Base-by-base conservation (phyloP, 2,113 vertebrate genomes). In the Dendrocopos noguchii region DNA sequence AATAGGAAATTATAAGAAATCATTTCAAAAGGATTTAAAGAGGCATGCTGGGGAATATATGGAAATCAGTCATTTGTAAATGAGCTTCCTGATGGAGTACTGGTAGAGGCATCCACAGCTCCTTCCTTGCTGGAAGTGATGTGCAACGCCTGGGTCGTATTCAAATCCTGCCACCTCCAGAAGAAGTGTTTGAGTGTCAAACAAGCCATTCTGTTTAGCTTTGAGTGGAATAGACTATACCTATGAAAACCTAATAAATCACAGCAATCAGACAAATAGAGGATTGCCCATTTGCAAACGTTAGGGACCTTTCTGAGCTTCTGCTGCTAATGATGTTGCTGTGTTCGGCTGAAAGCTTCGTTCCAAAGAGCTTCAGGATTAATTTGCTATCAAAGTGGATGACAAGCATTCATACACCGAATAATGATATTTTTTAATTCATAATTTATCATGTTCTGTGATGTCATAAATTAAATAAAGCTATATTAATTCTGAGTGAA, bases 381-480 rank as follows among this genome's bases (percentile, higher is more conserved):
- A 93, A 97, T 97, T 94, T 95, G 36, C 42, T 81, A 61, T 95
- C 78, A 93, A 64, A 96, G 93, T 67, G 66, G 76, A 78, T 95
- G 93, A 94, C 88, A 97, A 93, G 85, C 18, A 84, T 93, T 94
- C 87, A 94, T 66, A 92, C 65, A 94, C 68, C 28, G 0, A 97
- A 96, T 94, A 97, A 96, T 68, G 47, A 96, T 93, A 67, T 90
- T 97, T 97, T 95, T 95, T 80, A 96, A 95, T 97, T 96, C 77
- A 95, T 94, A 94, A 97, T 96, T 96, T 94, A 96, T 97, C 84
- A 80, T 91, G 74, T 79, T 94, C 92, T 85, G 29, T 95, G 84
- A 95, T 97, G 91, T 95, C 85, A 96, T 93, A 91, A 95, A 97
- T 96, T 95, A 96, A 84, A 92, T 93, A 95, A 97, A 91, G 10